Evolutionary conservation across 2,113 vertebrate species (phyloP), one percentile per base, ranked within the genome.

Genomic region (Picathartes gymnocephalus): DNA sequence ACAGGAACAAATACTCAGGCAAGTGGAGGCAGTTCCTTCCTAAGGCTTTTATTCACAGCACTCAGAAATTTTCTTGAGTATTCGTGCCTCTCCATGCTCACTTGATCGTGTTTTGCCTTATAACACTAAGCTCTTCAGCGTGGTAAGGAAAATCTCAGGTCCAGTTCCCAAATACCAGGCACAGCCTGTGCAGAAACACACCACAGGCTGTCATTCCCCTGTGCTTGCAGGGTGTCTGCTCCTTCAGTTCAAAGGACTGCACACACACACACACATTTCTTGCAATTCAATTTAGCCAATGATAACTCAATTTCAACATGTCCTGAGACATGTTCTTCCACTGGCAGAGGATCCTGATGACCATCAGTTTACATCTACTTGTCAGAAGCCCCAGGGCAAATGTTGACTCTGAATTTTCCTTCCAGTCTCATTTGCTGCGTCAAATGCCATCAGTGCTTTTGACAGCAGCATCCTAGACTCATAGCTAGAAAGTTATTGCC

Each of bases 291-390:
- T 93, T 68, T 88, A 66, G 35, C 65, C 73, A 54, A 39, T 15
- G 48, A 64, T 90, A 91, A 96, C 89, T 90, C 40, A 69, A 90
- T 95, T 95, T 81, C 72, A 73, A 44, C n/a, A 4, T 77, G 68
- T 83, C 58, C 44, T 72, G 57, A 74, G 81, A 92, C 47, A 51
- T 65, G 83, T 58, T 93, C 76, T 88, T 90, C 80, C 64, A 68
- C 61, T 73, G 54, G 33, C 40, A 87, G 47, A 93, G 33, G 69
- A 84, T 91, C 74, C 47, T 79, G 57, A 78, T 74, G 79, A 92
- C 79, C 78, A 72, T 51, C 74, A 83, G 48, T 83, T 91, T 95
- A 83, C 76, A 81, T 92, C 61, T 66, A 44, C 31, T 72, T 93
- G 92, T 88, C 87, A 93, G 85, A 69, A 94, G 37, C 64, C 39